These are phyloP conservation scores for Keiferia lycopersicella DNA, from an alignment of 2,888 invertebrate genomes.

Conservation along the genomic window DNA sequence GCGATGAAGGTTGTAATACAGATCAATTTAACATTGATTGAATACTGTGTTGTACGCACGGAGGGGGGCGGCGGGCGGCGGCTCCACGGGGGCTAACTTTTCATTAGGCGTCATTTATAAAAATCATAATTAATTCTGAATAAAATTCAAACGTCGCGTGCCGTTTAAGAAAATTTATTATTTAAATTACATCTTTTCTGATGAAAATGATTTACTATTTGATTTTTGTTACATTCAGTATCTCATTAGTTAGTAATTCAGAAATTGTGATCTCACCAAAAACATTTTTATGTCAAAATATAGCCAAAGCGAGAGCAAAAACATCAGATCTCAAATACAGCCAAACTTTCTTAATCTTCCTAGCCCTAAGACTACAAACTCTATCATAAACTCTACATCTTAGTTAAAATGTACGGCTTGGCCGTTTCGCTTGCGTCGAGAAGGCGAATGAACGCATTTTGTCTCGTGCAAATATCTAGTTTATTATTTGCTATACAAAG, in stretches of 20 bases:
- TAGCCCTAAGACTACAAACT: too few species aligned
- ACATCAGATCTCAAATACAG: too few species aligned
- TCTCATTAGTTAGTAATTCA: neutral
- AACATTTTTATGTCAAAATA: too few species aligned
- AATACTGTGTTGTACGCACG: conserved; percentile 12
- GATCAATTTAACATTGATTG: neutral
- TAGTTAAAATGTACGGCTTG: too few species aligned
- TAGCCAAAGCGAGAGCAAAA: too few species aligned
- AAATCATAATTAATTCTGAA: conserved; percentile 24
- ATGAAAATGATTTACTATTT: conserved; percentile 8
- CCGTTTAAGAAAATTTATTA: neutral
- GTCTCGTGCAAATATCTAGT: too few species aligned
- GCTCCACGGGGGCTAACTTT: conserved; percentile 20
- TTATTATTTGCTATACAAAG: too few species aligned
- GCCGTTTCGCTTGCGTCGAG: too few species aligned
- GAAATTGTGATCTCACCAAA: neutral
- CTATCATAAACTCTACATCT: too few species aligned
- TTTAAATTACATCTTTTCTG: conserved; percentile 15
- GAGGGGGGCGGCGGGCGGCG: neutral
- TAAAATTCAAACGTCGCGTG: conserved; percentile 17
- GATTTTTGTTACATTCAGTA: neutral
- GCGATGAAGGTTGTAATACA: too few species aligned
- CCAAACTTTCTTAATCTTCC: too few species aligned
- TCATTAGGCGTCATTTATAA: conserved; percentile 24
- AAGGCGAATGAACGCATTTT: too few species aligned